Evolutionary conservation across 2,113 vertebrate species (phyloP).

Genomic region (Nibea albiflora): DNA sequence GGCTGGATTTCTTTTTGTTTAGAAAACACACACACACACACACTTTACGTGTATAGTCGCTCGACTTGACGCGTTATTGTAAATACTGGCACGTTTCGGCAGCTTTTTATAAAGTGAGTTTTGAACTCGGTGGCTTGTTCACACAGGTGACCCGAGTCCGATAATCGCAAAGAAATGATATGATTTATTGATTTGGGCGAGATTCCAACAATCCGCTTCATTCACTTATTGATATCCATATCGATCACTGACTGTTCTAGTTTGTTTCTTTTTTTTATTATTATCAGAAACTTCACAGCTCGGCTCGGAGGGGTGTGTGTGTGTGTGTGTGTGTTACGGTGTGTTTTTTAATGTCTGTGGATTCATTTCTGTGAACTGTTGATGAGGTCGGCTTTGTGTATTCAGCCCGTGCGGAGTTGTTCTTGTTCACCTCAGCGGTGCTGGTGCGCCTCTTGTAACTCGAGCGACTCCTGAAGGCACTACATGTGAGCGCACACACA

Average conservation of each 20-base stretch:
- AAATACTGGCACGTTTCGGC: slow-evolving; percentile 8
- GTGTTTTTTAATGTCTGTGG: slow-evolving; percentile 13
- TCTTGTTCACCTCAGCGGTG: slow-evolving; percentile 71
- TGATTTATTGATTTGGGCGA: slow-evolving; percentile 36
- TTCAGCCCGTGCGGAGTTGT: slow-evolving; percentile 63
- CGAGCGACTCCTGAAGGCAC: slow-evolving; percentile 85
- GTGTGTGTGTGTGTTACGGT: background rate
- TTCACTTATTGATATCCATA: slow-evolving; percentile 12
- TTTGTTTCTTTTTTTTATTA: background rate
- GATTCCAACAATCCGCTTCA: slow-evolving; percentile 24
- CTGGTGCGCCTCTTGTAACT: slow-evolving; percentile 78
- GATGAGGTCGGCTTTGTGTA: slow-evolving; percentile 77
- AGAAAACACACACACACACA: background rate
- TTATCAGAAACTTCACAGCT: slow-evolving; percentile 2
- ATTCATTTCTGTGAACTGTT: slow-evolving; percentile 63
- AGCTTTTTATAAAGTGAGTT: background rate
- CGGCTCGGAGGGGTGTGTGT: background rate
- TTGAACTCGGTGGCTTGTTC: too few species aligned
- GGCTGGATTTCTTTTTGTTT: background rate
- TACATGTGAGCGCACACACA: slow-evolving; percentile 71
- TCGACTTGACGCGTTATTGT: slow-evolving; percentile 41
- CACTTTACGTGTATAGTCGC: background rate
- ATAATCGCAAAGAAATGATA: background rate
- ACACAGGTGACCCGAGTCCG: background rate
- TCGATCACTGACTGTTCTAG: background rate